Conservation (phyloP, 2,888 invertebrate genomes). For the Cerastis leucographa region DNA sequence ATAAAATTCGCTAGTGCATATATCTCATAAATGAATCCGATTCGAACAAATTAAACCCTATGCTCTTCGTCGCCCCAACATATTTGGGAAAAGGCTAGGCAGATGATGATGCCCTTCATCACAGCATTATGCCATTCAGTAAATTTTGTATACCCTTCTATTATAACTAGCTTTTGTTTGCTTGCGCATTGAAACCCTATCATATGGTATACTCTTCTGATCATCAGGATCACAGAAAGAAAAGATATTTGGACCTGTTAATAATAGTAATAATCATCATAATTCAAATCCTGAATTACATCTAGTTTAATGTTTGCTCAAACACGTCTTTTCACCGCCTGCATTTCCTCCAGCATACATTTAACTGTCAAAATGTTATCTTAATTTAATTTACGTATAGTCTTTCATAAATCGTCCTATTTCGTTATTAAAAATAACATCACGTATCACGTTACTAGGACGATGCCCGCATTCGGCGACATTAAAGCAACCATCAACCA, state of each 20-base stretch:
- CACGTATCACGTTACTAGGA: constrained; percentile 53
- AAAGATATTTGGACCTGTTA: background rate
- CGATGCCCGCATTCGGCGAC: constrained; percentile 46
- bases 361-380: constrained; percentile 23
- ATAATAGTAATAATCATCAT: background rate
- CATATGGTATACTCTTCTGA: background rate
- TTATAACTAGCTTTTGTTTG: background rate
- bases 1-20: background rate
- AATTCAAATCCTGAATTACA: background rate
- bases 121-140: background rate
- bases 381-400: constrained; percentile 47
- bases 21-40: background rate
- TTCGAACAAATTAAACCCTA: background rate
- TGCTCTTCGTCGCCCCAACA: background rate
- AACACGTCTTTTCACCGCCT: constrained; percentile 10
- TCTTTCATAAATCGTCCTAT: constrained; percentile 54
- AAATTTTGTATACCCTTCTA: background rate
- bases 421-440: constrained; percentile 55
- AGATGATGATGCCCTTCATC: background rate
- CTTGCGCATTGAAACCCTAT: background rate
- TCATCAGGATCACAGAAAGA: background rate
- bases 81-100: too few species aligned
- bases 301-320: background rate
- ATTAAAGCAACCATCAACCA: constrained; percentile 56
- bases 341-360: background rate